Evolutionary conservation across 2,113 vertebrate species (phyloP), one percentile per base, ranked within the genome.

Genomic region (Carlito syrichta): DNA sequence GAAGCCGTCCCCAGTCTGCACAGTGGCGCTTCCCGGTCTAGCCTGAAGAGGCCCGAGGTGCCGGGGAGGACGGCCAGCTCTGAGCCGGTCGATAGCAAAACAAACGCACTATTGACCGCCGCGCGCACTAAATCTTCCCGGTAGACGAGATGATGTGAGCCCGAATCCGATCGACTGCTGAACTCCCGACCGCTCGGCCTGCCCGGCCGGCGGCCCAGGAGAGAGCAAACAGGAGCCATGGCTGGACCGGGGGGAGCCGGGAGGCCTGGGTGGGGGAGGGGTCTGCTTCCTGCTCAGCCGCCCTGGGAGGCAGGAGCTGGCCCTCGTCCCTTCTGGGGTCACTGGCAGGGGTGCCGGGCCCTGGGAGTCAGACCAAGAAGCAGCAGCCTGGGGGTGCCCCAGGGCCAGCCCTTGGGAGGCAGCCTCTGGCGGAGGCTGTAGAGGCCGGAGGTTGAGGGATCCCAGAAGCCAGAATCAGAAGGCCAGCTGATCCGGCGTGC

Each of bases 31-130:
- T 93, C 68, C 38, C 45, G 86, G 86, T 60, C 79, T 48, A 35
- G 96, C 40, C 88, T 35, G 58, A n/a, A 83, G 91, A 76, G 81
- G 63, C 63, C 81, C 0, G 73, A 85, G 94, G 13, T 22, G 88
- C 76, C 2, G 19, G 50, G 84, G 74, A 85, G 84, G 63, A 8
- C 27, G 0, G 63, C 82, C 0, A 0, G 84, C 89, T 71, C 52
- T 11, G 63, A 13, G 84, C 95, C 3, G 95, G 96, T 98, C 96
- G 94, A 98, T 98, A 92, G 58, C 89, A 94, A 97, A 97, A 97
- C 98, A 98, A 98, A 98, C 92, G 79, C 79, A 12, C 95, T 97
- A 96, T 97, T 97, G 98, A 98, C 96, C 40, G 23, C 45, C 3
- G 16, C 1, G 6, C 0, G 12, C 94, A 94, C 89, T 97, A 97